These are phyloP conservation scores for Parochlus steinenii DNA, from an alignment of 2,888 invertebrate genomes.

Conservation along the genomic window DNA sequence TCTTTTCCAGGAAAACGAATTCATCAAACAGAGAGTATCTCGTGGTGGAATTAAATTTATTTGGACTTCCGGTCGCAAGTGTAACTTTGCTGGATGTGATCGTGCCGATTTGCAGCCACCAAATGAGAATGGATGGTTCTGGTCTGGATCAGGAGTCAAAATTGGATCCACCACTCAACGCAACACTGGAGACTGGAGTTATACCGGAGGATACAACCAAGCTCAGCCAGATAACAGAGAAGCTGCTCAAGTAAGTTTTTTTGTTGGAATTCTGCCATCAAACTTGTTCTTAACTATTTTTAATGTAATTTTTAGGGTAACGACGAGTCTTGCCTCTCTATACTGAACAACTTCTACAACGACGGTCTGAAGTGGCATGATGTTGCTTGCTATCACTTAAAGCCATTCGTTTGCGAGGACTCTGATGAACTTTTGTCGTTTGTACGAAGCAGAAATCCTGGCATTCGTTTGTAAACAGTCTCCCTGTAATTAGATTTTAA, in stretches of 20 bases:
- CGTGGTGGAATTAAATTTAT: slow-evolving; percentile 66
- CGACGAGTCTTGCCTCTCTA: slow-evolving; percentile 77
- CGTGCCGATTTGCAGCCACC: slow-evolving; percentile 68
- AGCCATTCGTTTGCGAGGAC: slow-evolving; percentile 82
- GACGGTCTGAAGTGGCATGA: slow-evolving; percentile 79
- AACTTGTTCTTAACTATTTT: slow-evolving; percentile 11
- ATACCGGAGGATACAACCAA: slow-evolving; percentile 74
- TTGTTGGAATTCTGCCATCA: background rate
- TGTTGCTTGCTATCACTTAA: slow-evolving; percentile 71
- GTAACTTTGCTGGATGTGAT: slow-evolving; percentile 82
- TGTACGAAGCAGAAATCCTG: slow-evolving; percentile 76
- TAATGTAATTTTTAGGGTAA: slow-evolving; percentile 44
- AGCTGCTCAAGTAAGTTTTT: slow-evolving; percentile 54
- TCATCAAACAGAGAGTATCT: slow-evolving; percentile 71
- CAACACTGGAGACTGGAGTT: slow-evolving; percentile 81
- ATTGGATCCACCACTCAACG: slow-evolving; percentile 77
- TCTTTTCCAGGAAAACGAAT: slow-evolving; percentile 54
- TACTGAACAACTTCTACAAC: slow-evolving; percentile 83
- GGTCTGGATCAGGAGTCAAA: slow-evolving; percentile 85
- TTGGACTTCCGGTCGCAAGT: slow-evolving; percentile 85
- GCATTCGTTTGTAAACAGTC: slow-evolving; percentile 66
- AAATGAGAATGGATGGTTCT: slow-evolving; percentile 81
- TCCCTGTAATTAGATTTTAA: no score
- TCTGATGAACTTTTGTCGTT: slow-evolving; percentile 80
- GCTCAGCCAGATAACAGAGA: slow-evolving; percentile 81